Evolutionary conservation across 2,113 vertebrate species (phyloP).

Genomic region (Tetraodon nigroviridis): DNA sequence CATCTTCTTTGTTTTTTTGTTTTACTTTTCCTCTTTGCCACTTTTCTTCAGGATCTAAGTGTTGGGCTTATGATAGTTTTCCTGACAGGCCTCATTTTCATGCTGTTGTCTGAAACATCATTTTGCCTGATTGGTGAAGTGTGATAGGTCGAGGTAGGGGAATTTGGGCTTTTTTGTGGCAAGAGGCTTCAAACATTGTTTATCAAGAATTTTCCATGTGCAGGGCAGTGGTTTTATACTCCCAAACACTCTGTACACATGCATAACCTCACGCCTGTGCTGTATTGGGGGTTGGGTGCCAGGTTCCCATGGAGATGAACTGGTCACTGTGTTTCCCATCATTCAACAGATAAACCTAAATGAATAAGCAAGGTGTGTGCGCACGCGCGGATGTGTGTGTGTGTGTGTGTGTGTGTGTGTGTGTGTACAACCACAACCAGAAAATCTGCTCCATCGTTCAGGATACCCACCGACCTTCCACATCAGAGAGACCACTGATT

Average conservation of each 20-base stretch:
- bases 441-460: conserved; percentile 73
- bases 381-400: conserved; percentile 3
- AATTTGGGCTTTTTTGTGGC: conserved; percentile 38
- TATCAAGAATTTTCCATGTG: conserved; percentile 40
- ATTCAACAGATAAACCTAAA: conserved; percentile 62
- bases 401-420: no score
- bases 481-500: conserved; percentile 74
- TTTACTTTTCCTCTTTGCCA: conserved; percentile 12
- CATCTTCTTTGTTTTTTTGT: conserved; percentile 13
- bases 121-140: conserved; percentile 34
- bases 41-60: conserved; percentile 25
- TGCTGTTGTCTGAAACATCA: conserved; percentile 39
- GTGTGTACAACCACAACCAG: conserved; percentile 44
- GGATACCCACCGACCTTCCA: conserved; percentile 66
- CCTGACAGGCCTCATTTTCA: conserved; percentile 31
- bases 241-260: conserved; percentile 5
- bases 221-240: conserved; percentile 17
- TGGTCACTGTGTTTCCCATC: conserved; percentile 67
- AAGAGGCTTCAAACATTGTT: conserved; percentile 24
- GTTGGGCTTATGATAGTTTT: conserved; percentile 29
- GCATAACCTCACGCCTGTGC: not conserved
- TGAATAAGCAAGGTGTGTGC: conserved; percentile 69
- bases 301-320: conserved; percentile 32
- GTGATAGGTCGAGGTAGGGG: conserved; percentile 21
- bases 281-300: conserved; percentile 5